Base-by-base conservation (phyloP, 1,140 invertebrate species). In the Colletes latitarsis region DNA sequence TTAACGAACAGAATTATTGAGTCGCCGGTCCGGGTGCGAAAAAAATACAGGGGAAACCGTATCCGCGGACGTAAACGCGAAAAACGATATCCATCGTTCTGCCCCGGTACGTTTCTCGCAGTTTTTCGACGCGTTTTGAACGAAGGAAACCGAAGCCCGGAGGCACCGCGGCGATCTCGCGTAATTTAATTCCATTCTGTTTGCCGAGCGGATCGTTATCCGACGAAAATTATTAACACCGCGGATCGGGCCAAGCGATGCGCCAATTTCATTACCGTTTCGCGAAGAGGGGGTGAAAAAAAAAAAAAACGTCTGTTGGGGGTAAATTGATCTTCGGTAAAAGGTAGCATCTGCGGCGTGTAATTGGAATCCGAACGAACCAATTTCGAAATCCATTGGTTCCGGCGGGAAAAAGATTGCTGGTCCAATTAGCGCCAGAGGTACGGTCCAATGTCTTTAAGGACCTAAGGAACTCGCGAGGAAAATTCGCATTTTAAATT, bases 291-390 rank as follows among this genome's bases (percentile, higher is more conserved):
- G 43, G 43, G 43, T 9, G 8, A 0, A 3, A 43, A 68, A n/a
- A 17, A 0, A 15, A 21, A 74, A 79, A 84, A 64, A 62, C 46
- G 69, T 74, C 41, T 60, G 46, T 17, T 15, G 4, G n/a, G 12
- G 43, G 1, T 58, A 8, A 58, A 81, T 80, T 72, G 58, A 75
- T 75, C 41, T 52, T 49, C 10, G n/a, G 30, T 46, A 52, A 60
- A 77, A 81, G 60, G 77, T n/a, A 64, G 43, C 70, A 81, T 55
- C 82, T 73, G 71, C 39, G 67, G 82, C 14, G 64, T 81, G 73
- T 85, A 85, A 85, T 85, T 85, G 83, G 52, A 85, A 73, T 81
- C 30, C 68, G 62, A 73, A 63, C 39, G 72, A 84, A 52, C 55
- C 77, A 73, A 83, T 80, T 79, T 62, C 70, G 72, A 76, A 83